Conservation (phyloP, 2,888 invertebrate genomes). For the Melanargia galathea region DNA sequence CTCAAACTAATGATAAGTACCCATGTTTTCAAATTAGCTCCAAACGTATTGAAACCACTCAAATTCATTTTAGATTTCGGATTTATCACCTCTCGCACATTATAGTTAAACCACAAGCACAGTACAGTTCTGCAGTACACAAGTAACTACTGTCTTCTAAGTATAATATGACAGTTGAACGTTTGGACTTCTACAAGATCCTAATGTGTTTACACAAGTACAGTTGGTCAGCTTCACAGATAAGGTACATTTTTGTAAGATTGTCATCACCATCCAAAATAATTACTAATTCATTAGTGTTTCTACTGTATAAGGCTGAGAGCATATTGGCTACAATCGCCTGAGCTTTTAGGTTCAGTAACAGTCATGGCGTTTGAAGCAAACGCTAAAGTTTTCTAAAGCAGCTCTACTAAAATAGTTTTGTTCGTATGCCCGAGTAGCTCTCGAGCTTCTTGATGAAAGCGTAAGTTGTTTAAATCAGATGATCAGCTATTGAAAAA, state of each 20-base stretch:
- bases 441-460: no score
- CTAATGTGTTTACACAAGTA: conserved; percentile 37
- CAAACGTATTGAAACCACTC: conserved; percentile 49
- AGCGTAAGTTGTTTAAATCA: no score
- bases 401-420: no score
- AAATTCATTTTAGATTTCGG: conserved; percentile 42
- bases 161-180: conserved; percentile 24
- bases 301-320: not conserved
- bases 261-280: not conserved
- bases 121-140: conserved; percentile 13
- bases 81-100: conserved; percentile 44
- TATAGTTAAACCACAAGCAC: conserved; percentile 10
- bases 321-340: no score
- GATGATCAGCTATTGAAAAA: no score
- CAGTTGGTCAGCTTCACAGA: conserved; percentile 27
- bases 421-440: no score
- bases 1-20: conserved; percentile 39
- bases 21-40: conserved; percentile 52
- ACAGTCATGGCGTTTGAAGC: no score
- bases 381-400: no score
- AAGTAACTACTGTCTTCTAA: conserved; percentile 17
- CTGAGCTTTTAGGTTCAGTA: no score
- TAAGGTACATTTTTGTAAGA: conserved; percentile 3
- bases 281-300: not conserved
- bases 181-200: conserved; percentile 31